Evolutionary conservation across 2,113 vertebrate genomes (phyloP).

Genomic region (Galeopterus variegatus): DNA sequence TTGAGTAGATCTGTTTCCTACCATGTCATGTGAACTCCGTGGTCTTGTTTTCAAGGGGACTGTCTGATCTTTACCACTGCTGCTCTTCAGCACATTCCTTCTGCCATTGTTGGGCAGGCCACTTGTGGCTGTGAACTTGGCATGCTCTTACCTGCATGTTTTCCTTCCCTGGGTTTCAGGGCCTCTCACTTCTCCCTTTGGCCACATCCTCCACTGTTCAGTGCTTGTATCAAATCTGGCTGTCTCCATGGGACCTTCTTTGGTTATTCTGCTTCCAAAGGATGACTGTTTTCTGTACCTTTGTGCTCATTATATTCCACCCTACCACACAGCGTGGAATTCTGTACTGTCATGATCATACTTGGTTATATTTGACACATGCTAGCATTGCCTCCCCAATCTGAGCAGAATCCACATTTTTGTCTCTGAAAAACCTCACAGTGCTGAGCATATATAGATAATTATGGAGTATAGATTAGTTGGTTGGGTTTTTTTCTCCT

Average conservation of each 20-base stretch:
- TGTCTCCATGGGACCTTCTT: neutral
- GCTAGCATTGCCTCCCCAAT: neutral
- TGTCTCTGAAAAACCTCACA: neutral
- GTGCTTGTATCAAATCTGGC: neutral
- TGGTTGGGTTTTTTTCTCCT: neutral
- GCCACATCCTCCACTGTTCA: neutral
- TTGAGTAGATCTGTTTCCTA: conserved; percentile 43
- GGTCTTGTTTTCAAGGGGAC: neutral
- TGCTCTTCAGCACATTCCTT: neutral
- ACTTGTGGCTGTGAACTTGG: neutral
- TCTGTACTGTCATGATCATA: neutral
- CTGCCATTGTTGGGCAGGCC: neutral
- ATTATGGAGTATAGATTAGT: neutral
- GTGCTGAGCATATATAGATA: neutral
- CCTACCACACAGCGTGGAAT: neutral
- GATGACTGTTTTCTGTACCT: neutral
- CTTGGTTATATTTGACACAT: neutral
- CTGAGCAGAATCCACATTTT: neutral
- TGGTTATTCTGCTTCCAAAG: conserved; percentile 45
- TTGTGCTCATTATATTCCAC: neutral
- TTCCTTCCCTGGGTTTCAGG: neutral
- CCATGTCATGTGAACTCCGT: neutral
- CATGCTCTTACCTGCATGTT: neutral
- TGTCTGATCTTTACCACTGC: neutral
- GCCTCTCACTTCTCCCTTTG: neutral